Conservation (phyloP, 1,140 invertebrate genomes). For the Calephelis nemesis region DNA sequence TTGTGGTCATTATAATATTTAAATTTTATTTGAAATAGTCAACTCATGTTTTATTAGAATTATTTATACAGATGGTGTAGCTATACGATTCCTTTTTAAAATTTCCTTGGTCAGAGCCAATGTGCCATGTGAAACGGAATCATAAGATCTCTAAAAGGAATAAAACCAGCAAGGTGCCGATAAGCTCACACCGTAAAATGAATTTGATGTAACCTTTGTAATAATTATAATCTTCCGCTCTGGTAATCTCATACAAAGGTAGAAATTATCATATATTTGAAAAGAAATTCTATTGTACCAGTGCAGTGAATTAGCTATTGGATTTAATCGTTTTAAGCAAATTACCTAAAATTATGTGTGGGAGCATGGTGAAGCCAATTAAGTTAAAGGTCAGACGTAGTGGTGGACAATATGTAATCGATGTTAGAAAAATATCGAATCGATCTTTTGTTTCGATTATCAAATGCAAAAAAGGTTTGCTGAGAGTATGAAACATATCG, state of each 20-base stretch:
- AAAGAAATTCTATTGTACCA: slow-evolving; percentile 57
- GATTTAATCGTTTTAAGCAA: slow-evolving; percentile 51
- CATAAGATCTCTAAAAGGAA: neutral
- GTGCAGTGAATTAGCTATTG: slow-evolving; percentile 54
- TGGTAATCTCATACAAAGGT: slow-evolving; percentile 56
- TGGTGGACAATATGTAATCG: too few relatives aligned
- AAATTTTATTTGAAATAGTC: too few relatives aligned
- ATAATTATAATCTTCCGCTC: slow-evolving; percentile 73
- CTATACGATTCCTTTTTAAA: too few relatives aligned
- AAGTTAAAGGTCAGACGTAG: neutral
- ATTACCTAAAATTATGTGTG: slow-evolving; percentile 57
- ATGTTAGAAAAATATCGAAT: too few relatives aligned
- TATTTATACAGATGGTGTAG: too few relatives aligned
- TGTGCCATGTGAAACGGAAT: neutral
- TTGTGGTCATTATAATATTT: too few relatives aligned
- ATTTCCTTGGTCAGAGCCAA: too few relatives aligned
- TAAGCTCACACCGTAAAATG: slow-evolving; percentile 19
- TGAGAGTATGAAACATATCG: too few relatives aligned
- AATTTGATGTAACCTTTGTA: slow-evolving; percentile 28
- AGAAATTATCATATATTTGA: slow-evolving; percentile 68
- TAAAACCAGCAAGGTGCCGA: slow-evolving; percentile 19
- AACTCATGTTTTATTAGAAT: too few relatives aligned
- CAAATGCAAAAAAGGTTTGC: too few relatives aligned
- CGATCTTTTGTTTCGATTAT: too few relatives aligned
- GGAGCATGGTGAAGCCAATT: slow-evolving; percentile 36